These are phyloP conservation scores for Triplophysa siluroides DNA, from an alignment of 2,113 vertebrate genomes.

Conservation along the genomic window DNA sequence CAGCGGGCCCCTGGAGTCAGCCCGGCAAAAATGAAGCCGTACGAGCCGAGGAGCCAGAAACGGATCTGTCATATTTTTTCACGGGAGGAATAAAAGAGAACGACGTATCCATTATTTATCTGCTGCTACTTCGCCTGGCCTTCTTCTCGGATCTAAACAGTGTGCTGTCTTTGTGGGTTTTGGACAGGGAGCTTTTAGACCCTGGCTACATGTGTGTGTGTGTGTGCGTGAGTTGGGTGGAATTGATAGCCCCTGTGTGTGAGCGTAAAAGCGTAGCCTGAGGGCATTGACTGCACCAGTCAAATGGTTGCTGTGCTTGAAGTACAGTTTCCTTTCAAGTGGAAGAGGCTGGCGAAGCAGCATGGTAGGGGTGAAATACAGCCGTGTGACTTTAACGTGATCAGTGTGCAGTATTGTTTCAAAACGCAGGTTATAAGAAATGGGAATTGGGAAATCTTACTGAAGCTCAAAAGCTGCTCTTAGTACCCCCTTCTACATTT, in stretches of 20 bases:
- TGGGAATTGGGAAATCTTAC: constrained; percentile 22
- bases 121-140: constrained; percentile 26
- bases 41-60: constrained; percentile 53
- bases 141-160: constrained; percentile 13
- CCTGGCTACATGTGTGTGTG: not conserved
- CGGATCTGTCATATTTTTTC: constrained; percentile 59
- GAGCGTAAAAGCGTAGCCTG: constrained; percentile 10
- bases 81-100: constrained; percentile 33
- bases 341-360: not conserved
- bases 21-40: constrained; percentile 58
- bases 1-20: constrained; percentile 19
- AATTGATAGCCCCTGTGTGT: constrained; percentile 36
- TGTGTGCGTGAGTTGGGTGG: not conserved
- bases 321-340: constrained; percentile 5
- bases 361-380: no score
- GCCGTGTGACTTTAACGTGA: not conserved
- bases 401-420: not conserved
- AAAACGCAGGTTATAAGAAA: not conserved
- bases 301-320: constrained; percentile 10
- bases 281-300: constrained; percentile 41
- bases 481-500: constrained; percentile 52
- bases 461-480: constrained; percentile 43
- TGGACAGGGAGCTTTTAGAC: not conserved
- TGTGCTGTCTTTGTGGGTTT: not conserved
- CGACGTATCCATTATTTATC: constrained; percentile 61